Evolutionary conservation across 2,888 invertebrate genomes (phyloP).

Genomic region (Glomeris marginata): DNA sequence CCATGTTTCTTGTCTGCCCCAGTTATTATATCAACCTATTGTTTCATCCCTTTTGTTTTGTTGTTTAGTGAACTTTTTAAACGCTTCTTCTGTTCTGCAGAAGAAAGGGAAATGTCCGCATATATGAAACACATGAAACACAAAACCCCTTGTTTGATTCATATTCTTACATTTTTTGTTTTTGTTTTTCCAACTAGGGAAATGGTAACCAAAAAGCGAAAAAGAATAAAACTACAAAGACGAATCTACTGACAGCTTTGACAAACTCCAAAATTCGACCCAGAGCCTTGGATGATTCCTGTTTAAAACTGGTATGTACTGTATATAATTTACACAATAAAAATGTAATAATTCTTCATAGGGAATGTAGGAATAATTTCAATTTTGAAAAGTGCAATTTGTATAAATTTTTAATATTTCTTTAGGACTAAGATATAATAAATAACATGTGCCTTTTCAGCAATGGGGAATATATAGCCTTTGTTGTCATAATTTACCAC

Average conservation of each 20-base stretch:
- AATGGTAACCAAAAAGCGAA: slow-evolving; percentile 2
- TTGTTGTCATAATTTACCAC: too few species aligned
- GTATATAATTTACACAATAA: not conserved
- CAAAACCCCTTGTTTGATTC: not conserved
- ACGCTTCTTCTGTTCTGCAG: not conserved
- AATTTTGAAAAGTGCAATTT: too few species aligned
- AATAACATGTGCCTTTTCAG: too few species aligned
- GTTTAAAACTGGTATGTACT: slow-evolving; percentile 6
- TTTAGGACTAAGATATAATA: too few species aligned
- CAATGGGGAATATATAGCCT: too few species aligned
- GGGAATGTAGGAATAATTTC: too few species aligned
- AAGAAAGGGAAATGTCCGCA: not conserved
- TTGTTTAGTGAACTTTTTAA: too few species aligned
- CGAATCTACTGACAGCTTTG: slow-evolving; percentile 3
- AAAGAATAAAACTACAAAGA: slow-evolving; percentile 5
- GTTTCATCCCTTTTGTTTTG: too few species aligned
- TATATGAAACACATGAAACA: not conserved
- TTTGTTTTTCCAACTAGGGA: not conserved
- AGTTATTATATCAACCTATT: too few species aligned
- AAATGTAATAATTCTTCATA: too few species aligned
- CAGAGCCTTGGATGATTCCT: slow-evolving; percentile 9
- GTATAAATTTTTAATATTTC: too few species aligned
- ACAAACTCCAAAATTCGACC: slow-evolving; percentile 3
- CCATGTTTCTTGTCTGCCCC: too few species aligned
- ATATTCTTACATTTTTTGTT: not conserved